Percentiles rank a stretch among this genome's conserved stretches.
These are phyloP conservation scores for Spatula versicolor DNA, from an alignment of 2,797 vertebrate genomes.

Conservation along the genomic window DNA sequence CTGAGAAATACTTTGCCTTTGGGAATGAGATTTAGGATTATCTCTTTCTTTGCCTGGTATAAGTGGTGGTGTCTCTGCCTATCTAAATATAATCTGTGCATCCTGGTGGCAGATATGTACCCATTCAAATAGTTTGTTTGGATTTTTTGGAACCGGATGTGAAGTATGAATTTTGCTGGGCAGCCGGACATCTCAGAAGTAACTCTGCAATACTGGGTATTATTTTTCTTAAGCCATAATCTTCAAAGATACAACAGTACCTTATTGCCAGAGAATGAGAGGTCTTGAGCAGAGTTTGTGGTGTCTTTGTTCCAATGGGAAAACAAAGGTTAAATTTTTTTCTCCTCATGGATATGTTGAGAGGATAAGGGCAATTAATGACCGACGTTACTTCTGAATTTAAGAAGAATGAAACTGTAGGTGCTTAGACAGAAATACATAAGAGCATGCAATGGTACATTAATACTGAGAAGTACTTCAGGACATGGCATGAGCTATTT, in stretches of 20 bases:
- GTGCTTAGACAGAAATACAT: not conserved
- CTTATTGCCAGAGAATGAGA: not conserved
- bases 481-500: not conserved
- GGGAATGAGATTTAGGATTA: not conserved
- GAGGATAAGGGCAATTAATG: not conserved
- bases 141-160: not conserved
- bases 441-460: not conserved
- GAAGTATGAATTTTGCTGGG: not conserved
- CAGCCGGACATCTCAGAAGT: not conserved
- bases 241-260: accelerated
- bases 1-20: not conserved
- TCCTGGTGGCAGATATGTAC: not conserved
- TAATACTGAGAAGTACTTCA: not conserved
- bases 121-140: not conserved
- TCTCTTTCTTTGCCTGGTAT: not conserved
- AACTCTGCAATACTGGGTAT: not conserved
- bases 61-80: not conserved
- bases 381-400: not conserved
- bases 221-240: not conserved
- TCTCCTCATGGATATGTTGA: not conserved
- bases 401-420: not conserved
- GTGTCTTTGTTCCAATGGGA: not conserved
- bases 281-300: not conserved
- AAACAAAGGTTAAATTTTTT: not conserved
- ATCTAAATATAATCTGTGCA: not conserved